Evolutionary conservation across 1,140 invertebrate genomes (phyloP), one percentile per base, ranked within the genome.

Genomic region (Antheraea pernyi): DNA sequence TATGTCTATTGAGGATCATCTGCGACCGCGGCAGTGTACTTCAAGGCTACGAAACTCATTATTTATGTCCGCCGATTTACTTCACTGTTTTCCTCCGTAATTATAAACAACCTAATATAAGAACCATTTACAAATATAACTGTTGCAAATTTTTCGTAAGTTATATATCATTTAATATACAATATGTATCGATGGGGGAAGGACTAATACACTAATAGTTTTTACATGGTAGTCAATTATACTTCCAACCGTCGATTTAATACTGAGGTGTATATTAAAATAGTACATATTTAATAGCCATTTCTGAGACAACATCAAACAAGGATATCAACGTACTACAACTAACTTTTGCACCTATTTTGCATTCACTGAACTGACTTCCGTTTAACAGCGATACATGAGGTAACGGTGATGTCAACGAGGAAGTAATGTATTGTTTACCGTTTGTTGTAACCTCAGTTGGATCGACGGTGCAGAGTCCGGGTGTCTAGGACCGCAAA

Each of bases 341-440:
- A 53, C 16, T 53, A 53, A 53, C 46, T 53, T 53, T 53, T n/a
- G 46, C 46, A n/a, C 16, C 46, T 36, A 61, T 19, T 61, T 61
- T 61, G 61, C 61, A 63, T 63, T 63, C 30, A 10, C 37, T 11
- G 7, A 7, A 37, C 61, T n/a, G 22, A 63, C 61, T 63, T 63
- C 61, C 61, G 61, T 37, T 37, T 30, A 36, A 60, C 13, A 19
- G 61, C 61, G 30, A 36, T 30, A n/a, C 19, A 37, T 37, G 61
- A 63, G 16, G 61, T 63, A 63, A 63, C 61, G 61, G 61, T 63
- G 61, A 63, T 36, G 61, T 63, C 19, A 63, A 16, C 10, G 61
- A 30, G 61, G 61, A 22, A 37, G 46, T 53, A 53, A 53, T 53
- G 46, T 53, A 53, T 53, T 53, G 46, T 53, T 53, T 53, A 53